Evolutionary conservation across 2,113 vertebrate genomes (phyloP).

Genomic region (Hymenochirus boettgeri): DNA sequence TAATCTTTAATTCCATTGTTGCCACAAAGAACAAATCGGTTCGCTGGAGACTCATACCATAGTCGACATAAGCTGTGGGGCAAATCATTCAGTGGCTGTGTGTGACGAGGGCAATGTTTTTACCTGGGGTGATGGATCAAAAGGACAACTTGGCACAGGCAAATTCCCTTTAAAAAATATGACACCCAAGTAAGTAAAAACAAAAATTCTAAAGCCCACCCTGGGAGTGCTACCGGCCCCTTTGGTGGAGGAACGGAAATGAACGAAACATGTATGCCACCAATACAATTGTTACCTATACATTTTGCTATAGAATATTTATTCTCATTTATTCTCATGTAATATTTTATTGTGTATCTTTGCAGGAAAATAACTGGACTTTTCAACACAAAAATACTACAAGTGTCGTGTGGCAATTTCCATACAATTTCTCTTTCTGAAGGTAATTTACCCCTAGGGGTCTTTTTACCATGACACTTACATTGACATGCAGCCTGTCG

Average conservation of each 20-base stretch:
- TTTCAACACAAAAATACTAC: constrained; percentile 68
- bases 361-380: constrained; percentile 49
- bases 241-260: no score
- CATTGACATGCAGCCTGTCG: no score
- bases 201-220: neutral
- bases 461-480: no score
- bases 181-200: constrained; percentile 49
- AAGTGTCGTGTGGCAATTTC: constrained; percentile 80
- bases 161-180: constrained; percentile 29
- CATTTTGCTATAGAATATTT: no score
- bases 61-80: constrained; percentile 52
- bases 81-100: constrained; percentile 52
- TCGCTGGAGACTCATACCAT: constrained; percentile 33
- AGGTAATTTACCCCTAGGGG: constrained; percentile 57
- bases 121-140: constrained; percentile 52
- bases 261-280: no score
- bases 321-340: no score
- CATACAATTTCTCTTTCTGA: constrained; percentile 80
- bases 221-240: no score
- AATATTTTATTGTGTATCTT: no score
- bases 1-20: no score
- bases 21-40: constrained; percentile 44
- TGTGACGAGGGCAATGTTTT: constrained; percentile 52
- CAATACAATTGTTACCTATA: no score
- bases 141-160: constrained; percentile 56